phyloP scores from a whole-genome alignment of 2,888 invertebrate genomes.

The Teleiodes luculella region DNA sequence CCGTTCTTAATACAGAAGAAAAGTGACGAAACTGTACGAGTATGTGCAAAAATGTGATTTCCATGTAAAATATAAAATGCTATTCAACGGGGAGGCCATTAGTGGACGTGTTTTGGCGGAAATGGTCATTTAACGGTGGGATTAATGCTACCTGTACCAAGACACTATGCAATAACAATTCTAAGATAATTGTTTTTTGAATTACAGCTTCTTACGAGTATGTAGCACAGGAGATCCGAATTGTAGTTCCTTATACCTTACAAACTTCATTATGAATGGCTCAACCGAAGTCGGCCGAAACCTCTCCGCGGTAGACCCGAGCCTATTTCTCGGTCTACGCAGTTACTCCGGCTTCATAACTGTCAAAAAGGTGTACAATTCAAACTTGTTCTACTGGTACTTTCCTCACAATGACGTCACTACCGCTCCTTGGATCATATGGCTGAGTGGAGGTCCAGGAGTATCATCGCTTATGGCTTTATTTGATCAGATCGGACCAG shows the following conservation, averaged over 20 bases:
- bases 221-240: background rate
- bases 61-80: too few relatives aligned
- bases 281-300: background rate
- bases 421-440: slow-evolving; percentile 82
- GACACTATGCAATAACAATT: too few relatives aligned
- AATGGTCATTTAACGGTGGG: too few relatives aligned
- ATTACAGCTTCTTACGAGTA: background rate
- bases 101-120: too few relatives aligned
- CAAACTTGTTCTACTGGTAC: slow-evolving; percentile 90
- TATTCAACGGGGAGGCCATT: too few relatives aligned
- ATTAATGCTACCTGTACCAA: too few relatives aligned
- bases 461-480: slow-evolving; percentile 72
- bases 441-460: slow-evolving; percentile 91
- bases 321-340: slow-evolving; percentile 35
- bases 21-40: too few relatives aligned
- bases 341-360: slow-evolving; percentile 76
- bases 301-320: background rate
- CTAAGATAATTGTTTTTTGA: background rate
- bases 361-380: slow-evolving; percentile 82
- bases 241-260: background rate
- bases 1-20: too few relatives aligned
- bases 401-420: slow-evolving; percentile 73
- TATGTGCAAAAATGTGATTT: too few relatives aligned
- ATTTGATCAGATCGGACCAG: slow-evolving; percentile 46
- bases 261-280: background rate